phyloP scores from a whole-genome alignment of 2,888 invertebrate species.

The Euplexia lucipara region DNA sequence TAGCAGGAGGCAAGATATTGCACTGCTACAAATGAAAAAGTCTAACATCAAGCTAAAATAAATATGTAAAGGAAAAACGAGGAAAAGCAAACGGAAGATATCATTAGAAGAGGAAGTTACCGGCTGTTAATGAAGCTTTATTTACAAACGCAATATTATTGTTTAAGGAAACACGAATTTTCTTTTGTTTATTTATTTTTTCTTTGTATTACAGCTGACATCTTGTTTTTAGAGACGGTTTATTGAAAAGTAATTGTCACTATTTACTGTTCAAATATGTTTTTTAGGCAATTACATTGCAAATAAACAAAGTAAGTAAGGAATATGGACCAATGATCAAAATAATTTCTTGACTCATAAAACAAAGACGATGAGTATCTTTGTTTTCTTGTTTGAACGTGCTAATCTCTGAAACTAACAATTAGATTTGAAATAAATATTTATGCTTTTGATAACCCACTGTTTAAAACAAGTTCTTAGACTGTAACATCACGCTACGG shows the following conservation, averaged over 20 bases:
- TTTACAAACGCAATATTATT: slow-evolving; percentile 39
- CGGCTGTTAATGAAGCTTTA: slow-evolving; percentile 41
- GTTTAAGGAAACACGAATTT: slow-evolving; percentile 10
- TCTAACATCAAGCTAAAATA: slow-evolving; percentile 19
- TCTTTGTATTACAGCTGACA: neutral
- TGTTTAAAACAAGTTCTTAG: no score
- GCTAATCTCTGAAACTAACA: neutral
- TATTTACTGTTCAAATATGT: no score
- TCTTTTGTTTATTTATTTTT: neutral
- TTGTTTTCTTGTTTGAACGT: neutral
- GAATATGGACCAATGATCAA: no score
- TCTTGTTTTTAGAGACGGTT: neutral
- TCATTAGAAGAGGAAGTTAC: slow-evolving; percentile 42
- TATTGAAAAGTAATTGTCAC: neutral
- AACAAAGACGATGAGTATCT: neutral
- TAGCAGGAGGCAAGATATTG: neutral
- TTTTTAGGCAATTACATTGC: no score
- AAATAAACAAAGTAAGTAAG: no score
- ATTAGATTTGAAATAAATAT: no score
- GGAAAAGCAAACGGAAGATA: slow-evolving; percentile 26
- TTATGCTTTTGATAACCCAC: no score
- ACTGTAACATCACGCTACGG: no score
- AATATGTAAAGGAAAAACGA: slow-evolving; percentile 32
- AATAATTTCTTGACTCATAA: neutral
- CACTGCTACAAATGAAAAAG: neutral